Evolutionary conservation across 2,113 vertebrate species (phyloP).

Genomic region (Larimichthys crocea): DNA sequence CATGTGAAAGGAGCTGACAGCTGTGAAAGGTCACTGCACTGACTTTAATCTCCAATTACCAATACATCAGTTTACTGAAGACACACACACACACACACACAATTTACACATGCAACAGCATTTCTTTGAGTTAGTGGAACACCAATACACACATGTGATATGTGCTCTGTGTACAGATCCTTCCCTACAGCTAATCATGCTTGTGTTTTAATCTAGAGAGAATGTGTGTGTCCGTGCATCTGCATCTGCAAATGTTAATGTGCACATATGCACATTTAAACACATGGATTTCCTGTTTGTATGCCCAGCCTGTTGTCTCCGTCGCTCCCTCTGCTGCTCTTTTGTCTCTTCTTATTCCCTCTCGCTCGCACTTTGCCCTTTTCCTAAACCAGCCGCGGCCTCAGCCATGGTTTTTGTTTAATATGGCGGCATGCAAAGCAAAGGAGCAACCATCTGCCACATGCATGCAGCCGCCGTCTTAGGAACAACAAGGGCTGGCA

Average conservation of each 20-base stretch:
- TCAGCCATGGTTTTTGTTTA: conserved; percentile 75
- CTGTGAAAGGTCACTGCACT: conserved; percentile 61
- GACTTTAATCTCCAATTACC: conserved; percentile 55
- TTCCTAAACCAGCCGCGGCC: conserved; percentile 74
- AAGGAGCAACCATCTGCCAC: conserved; percentile 81
- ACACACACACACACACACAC: neutral
- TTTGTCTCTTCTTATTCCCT: conserved; percentile 58
- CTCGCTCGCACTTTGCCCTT: conserved; percentile 76
- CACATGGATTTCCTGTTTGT: conserved; percentile 49
- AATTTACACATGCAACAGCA: neutral
- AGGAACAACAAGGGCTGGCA: conserved; percentile 76
- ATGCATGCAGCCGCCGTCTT: conserved; percentile 71
- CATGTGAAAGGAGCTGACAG: conserved; percentile 55
- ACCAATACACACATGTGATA: neutral
- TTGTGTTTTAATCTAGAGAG: conserved; percentile 17
- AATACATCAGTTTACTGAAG: conserved; percentile 5
- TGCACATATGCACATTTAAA: conserved; percentile 27
- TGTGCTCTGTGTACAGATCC: neutral
- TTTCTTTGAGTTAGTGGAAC: neutral
- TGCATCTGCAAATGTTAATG: conserved; percentile 20
- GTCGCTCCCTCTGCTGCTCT: conserved; percentile 64
- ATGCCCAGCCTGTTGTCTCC: conserved; percentile 41
- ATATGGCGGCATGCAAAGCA: conserved; percentile 79
- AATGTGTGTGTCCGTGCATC: neutral
- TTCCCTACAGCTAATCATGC: conserved; percentile 10